Evolutionary conservation across 2,888 invertebrate species (phyloP).

Genomic region (Eudemis profundana): DNA sequence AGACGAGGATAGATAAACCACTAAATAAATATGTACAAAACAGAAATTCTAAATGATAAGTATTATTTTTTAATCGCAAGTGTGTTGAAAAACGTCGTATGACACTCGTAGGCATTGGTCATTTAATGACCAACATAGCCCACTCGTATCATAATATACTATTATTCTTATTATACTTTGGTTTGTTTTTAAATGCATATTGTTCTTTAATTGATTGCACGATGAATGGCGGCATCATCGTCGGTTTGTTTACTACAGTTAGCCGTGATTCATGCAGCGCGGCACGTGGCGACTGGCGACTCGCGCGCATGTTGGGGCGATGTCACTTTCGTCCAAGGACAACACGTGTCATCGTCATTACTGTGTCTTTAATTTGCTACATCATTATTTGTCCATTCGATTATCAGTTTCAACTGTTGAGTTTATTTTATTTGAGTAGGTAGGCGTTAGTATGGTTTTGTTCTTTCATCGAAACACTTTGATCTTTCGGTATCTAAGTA

Average conservation of each 20-base stretch:
- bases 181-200: neutral
- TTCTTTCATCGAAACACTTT: no score
- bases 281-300: conserved; percentile 30
- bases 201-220: conserved; percentile 2
- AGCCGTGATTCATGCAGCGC: conserved; percentile 32
- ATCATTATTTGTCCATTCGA: conserved; percentile 9
- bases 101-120: no score
- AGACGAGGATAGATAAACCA: no score
- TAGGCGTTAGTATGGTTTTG: no score
- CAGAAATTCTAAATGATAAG: no score
- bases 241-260: conserved; percentile 29
- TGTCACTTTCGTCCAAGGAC: conserved; percentile 34
- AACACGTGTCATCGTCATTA: conserved; percentile 36
- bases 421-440: no score
- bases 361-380: conserved; percentile 8
- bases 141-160: no score
- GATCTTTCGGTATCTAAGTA: no score
- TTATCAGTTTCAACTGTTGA: neutral
- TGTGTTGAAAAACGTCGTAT: no score
- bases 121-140: no score
- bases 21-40: no score
- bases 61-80: no score
- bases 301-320: conserved; percentile 14
- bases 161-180: neutral
- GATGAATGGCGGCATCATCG: conserved; percentile 22